phyloP scores from a whole-genome alignment of 2,888 invertebrate species.

The Erebia epiphron region DNA sequence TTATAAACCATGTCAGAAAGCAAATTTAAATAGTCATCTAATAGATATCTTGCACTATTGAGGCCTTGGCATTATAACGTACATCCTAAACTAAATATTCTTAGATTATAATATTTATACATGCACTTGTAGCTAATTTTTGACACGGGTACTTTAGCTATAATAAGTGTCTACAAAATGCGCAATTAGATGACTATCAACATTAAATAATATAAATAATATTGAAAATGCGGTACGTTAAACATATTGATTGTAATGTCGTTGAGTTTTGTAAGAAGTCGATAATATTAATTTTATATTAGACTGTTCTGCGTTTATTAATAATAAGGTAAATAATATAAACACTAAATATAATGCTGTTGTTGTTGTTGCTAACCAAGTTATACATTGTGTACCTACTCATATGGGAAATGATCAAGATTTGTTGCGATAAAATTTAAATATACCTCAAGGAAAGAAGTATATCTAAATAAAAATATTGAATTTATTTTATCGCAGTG shows the following conservation, averaged over 20 bases:
- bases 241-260: constrained; percentile 38
- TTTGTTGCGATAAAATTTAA: constrained; percentile 51
- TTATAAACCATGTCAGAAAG: neutral
- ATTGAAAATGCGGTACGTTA: constrained; percentile 37
- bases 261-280: constrained; percentile 46
- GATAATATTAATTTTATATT: constrained; percentile 46
- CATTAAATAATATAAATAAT: constrained; percentile 16
- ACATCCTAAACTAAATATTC: constrained; percentile 54
- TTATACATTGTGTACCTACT: constrained; percentile 72
- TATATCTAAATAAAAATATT: constrained; percentile 1
- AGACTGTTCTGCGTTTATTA: constrained; percentile 60
- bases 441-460: neutral
- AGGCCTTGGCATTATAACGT: constrained; percentile 38
- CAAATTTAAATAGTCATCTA: constrained; percentile 4
- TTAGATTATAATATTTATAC: constrained; percentile 45
- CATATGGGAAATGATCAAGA: constrained; percentile 50
- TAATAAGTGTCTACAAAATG: constrained; percentile 62
- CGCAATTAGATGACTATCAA: constrained; percentile 48
- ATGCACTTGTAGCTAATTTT: constrained; percentile 57
- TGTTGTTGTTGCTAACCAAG: constrained; percentile 81
- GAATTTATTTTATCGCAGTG: constrained; percentile 51
- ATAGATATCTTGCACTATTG: constrained; percentile 19
- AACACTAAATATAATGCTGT: constrained; percentile 78
- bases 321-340: constrained; percentile 60
- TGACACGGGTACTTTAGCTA: constrained; percentile 61